Evolutionary conservation across 2,113 vertebrate genomes (phyloP).

Genomic region (Proterorhinus semilunaris): DNA sequence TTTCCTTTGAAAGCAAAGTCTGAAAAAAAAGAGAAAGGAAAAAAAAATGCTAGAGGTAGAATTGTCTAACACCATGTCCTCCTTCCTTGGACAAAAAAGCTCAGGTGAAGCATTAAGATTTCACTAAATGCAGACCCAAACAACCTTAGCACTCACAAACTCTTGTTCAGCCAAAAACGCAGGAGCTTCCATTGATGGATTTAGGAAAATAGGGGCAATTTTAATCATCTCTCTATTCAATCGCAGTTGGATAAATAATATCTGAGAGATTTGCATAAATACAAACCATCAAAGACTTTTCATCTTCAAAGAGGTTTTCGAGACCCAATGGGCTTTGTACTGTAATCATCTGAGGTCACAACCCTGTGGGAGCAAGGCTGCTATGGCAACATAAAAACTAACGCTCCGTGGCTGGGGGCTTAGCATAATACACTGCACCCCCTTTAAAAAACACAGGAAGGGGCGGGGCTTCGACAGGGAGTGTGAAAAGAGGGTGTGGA

Average conservation of each 20-base stretch:
- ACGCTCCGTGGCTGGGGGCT: constrained; percentile 87
- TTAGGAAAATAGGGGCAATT: constrained; percentile 91
- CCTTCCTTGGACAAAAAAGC: constrained; percentile 74
- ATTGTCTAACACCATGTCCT: constrained; percentile 85
- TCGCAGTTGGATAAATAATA: constrained; percentile 99
- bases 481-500: constrained; percentile 67
- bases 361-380: constrained; percentile 99
- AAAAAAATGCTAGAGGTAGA: constrained; percentile 80
- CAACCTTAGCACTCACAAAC: constrained; percentile 79
- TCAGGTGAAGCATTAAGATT: constrained; percentile 82
- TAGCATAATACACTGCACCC: constrained; percentile 93
- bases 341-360: constrained; percentile 99
- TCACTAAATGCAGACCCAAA: constrained; percentile 86
- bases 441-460: constrained; percentile 75
- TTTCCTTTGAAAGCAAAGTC: constrained; percentile 81
- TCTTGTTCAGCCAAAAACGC: constrained; percentile 87
- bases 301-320: constrained; percentile 99
- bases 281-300: constrained; percentile 99
- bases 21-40: constrained; percentile 64
- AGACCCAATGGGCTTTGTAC: constrained; percentile 99
- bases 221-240: constrained; percentile 99
- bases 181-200: constrained; percentile 92
- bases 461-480: constrained; percentile 47
- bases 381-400: constrained; percentile 99
- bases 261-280: constrained; percentile 99